Percentiles rank a stretch among this genome's conserved stretches.
These are phyloP conservation scores for Sebastes hubbsi DNA, from an alignment of 2,797 vertebrate species.

Conservation along the genomic window DNA sequence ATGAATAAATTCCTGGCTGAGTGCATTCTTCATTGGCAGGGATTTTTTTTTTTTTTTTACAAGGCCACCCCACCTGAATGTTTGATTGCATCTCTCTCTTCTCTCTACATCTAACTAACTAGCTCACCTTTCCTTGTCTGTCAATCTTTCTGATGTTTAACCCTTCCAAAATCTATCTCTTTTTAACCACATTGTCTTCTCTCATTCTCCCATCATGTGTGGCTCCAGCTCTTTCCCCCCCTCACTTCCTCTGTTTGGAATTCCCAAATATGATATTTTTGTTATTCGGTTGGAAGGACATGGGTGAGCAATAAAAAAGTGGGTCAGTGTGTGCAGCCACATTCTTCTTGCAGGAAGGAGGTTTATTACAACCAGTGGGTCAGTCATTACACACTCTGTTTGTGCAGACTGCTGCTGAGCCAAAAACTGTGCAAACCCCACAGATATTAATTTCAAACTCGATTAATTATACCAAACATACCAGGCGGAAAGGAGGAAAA, in stretches of 20 bases:
- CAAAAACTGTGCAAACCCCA: not conserved
- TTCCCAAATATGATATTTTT: not conserved
- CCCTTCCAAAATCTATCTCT: not conserved
- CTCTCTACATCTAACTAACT: conserved; percentile 17
- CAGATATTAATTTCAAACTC: not conserved
- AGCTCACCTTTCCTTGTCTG: conserved; percentile 9
- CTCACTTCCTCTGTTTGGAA: not conserved
- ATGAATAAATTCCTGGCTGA: conserved; percentile 76
- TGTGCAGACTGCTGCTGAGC: not conserved
- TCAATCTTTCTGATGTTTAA: conserved; percentile 42
- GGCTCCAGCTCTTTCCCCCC: not conserved
- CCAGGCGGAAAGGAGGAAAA: not conserved
- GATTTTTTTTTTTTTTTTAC: conserved; percentile 41
- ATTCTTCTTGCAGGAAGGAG: not conserved
- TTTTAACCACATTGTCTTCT: not conserved
- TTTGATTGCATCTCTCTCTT: conserved; percentile 54
- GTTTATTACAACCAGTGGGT: not conserved
- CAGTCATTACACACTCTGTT: not conserved
- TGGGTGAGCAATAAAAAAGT: not conserved
- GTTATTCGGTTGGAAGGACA: not conserved
- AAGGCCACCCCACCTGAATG: conserved; percentile 57
- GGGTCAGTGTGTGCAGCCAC: not conserved
- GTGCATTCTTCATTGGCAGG: conserved; percentile 68
- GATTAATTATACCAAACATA: not conserved
- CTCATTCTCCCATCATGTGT: not conserved